A percentile compares a stretch with the other conserved stretches of the same genome.
Evolutionary conservation across 2,797 vertebrate species (phyloP).

Genomic region (Epinephelus malabaricus): DNA sequence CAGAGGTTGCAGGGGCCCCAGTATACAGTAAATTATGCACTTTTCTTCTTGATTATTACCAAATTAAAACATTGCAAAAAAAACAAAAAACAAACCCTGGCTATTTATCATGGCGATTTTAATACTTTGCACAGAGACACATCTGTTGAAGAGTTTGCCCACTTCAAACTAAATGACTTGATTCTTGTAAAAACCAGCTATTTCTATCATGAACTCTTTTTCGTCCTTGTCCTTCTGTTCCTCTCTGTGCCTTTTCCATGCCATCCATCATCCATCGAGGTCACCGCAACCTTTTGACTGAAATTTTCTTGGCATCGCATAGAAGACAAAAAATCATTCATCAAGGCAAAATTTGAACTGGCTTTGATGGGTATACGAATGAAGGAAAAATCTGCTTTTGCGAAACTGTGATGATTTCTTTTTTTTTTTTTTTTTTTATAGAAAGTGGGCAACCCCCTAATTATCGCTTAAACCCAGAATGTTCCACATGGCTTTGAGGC

Average conservation of each 20-base stretch:
- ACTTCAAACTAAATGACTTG: slow-evolving; percentile 3
- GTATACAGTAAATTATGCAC: too few relatives aligned
- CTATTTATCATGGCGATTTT: not conserved
- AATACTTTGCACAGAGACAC: not conserved
- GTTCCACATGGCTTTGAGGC: slow-evolving; percentile 71
- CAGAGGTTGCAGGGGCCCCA: not conserved
- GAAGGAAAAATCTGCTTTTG: slow-evolving; percentile 55
- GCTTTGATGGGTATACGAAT: slow-evolving; percentile 51
- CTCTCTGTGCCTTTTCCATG: slow-evolving; percentile 53
- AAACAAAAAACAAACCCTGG: not conserved
- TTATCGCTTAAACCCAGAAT: slow-evolving; percentile 77
- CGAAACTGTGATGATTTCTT: slow-evolving; percentile 65
- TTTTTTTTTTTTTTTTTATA: slow-evolving; percentile 29
- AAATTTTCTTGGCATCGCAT: slow-evolving; percentile 60
- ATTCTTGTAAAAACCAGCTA: not conserved
- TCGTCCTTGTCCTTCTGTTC: slow-evolving; percentile 42
- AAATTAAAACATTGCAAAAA: not conserved
- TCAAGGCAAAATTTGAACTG: slow-evolving; percentile 45
- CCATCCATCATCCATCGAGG: slow-evolving; percentile 69
- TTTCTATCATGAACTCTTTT: slow-evolving; percentile 25
- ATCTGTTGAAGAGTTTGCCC: slow-evolving; percentile 20
- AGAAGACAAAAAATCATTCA: slow-evolving; percentile 53
- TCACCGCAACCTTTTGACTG: slow-evolving; percentile 63
- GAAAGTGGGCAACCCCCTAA: slow-evolving; percentile 80
- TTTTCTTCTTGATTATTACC: not conserved